These are phyloP conservation scores for Periophthalmus modestus DNA, from an alignment of 2,113 vertebrate species.

Conservation along the genomic window DNA sequence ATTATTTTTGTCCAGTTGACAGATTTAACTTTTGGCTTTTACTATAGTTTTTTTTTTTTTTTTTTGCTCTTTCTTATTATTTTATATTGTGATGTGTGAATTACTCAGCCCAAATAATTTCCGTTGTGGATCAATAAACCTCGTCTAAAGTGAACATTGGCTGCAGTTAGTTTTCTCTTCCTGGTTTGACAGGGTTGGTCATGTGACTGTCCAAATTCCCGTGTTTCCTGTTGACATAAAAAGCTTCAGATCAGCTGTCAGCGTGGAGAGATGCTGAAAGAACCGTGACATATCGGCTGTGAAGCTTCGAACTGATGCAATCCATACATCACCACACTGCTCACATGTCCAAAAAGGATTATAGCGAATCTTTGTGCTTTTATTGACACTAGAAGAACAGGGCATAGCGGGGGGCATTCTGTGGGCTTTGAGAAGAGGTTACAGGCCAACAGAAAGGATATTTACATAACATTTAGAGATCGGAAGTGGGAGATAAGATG, in stretches of 20 bases:
- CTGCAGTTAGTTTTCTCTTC: too few relatives aligned
- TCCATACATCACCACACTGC: constrained; percentile 6
- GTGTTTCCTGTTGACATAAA: constrained; percentile 34
- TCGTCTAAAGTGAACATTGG: too few relatives aligned
- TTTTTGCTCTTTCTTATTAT: too few relatives aligned
- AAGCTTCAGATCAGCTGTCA: constrained; percentile 55
- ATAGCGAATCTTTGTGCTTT: constrained; percentile 23
- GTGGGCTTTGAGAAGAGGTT: too few relatives aligned
- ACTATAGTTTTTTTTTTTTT: too few relatives aligned
- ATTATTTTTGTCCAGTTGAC: too few relatives aligned
- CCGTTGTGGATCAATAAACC: too few relatives aligned
- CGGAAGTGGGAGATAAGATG: too few relatives aligned
- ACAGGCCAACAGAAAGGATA: neutral
- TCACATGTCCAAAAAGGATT: constrained; percentile 2
- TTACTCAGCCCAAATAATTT: too few relatives aligned
- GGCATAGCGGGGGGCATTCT: constrained; percentile 4
- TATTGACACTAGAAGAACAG: constrained; percentile 5
- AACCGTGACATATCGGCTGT: constrained; percentile 39
- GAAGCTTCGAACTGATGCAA: constrained; percentile 29
- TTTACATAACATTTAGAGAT: neutral
- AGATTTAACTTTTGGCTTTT: too few relatives aligned
- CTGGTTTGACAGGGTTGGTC: neutral
- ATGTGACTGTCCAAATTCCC: constrained; percentile 34
- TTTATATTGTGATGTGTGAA: too few relatives aligned
- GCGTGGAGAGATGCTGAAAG: constrained; percentile 23